A percentile compares a stretch with the other conserved stretches of the same genome.
phyloP scores from a whole-genome alignment of 2,888 invertebrate species.

The Pocota personata region DNA sequence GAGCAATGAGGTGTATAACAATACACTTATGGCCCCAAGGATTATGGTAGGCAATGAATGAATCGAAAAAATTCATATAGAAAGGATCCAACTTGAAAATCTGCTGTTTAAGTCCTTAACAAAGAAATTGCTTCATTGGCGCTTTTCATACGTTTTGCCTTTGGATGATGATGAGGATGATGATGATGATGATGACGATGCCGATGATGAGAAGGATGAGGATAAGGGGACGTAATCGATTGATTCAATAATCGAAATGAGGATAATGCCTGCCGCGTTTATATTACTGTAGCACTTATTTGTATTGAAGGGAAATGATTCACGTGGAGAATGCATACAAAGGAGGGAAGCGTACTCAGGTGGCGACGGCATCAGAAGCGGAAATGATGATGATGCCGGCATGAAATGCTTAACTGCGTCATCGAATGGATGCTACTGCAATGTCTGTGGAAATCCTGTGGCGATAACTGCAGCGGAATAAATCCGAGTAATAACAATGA shows the following conservation, averaged over 20 bases:
- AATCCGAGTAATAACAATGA: conserved; percentile 73
- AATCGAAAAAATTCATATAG: conserved; percentile 72
- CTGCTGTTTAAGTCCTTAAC: conserved; percentile 73
- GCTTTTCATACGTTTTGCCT: conserved; percentile 71
- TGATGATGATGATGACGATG: not conserved
- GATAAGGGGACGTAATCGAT: conserved; percentile 70
- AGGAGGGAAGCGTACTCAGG: conserved; percentile 49
- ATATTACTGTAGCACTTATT: conserved; percentile 72
- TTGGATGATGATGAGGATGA: conserved; percentile 29
- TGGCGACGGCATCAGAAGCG: conserved; percentile 33
- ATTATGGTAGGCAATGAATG: conserved; percentile 74
- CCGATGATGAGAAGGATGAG: conserved; percentile 1
- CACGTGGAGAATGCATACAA: conserved; percentile 54
- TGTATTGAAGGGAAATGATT: conserved; percentile 66
- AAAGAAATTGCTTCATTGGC: conserved; percentile 75
- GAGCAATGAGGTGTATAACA: conserved; percentile 74
- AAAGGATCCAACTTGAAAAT: conserved; percentile 74
- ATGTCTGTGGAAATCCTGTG: conserved; percentile 48
- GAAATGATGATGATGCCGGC: conserved; percentile 27
- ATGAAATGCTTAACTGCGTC: conserved; percentile 57
- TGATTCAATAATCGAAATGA: conserved; percentile 74
- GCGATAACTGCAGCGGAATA: conserved; percentile 67
- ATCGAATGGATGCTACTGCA: conserved; percentile 32
- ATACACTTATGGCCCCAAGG: conserved; percentile 73
- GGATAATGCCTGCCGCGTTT: conserved; percentile 73